Percentiles rank a stretch among this genome's conserved stretches.
These are phyloP conservation scores for Nothobranchius kuhntae DNA, from an alignment of 2,113 vertebrate species.

Conservation along the genomic window DNA sequence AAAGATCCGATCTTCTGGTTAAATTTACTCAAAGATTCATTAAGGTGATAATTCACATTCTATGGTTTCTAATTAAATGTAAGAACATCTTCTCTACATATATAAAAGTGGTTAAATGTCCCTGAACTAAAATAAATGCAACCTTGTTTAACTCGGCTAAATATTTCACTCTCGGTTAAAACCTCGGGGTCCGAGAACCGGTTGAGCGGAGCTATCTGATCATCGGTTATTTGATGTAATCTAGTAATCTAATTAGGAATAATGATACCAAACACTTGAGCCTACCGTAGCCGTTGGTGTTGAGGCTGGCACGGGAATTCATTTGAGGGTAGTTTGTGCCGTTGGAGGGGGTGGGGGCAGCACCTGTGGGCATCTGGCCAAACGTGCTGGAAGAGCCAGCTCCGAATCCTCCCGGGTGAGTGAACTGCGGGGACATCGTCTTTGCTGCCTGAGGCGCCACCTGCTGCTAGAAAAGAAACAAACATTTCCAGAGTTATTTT, in stretches of 20 bases:
- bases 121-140: no score
- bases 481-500: no score
- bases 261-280: neutral
- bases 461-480: conserved; percentile 50
- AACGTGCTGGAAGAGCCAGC: conserved; percentile 72
- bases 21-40: no score
- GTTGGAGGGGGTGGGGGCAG: conserved; percentile 62
- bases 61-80: no score
- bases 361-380: conserved; percentile 73
- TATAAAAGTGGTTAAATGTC: no score
- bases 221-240: neutral
- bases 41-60: no score
- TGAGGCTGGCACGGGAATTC: conserved; percentile 57
- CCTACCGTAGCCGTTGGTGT: conserved; percentile 75
- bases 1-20: no score
- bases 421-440: conserved; percentile 74
- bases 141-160: no score
- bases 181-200: no score
- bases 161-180: no score
- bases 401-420: conserved; percentile 71
- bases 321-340: conserved; percentile 71
- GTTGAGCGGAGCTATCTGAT: neutral
- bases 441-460: conserved; percentile 75
- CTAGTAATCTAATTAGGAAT: no score
- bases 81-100: no score